Evolutionary conservation across 2,113 vertebrate genomes (phyloP), one percentile per base, ranked within the genome.

Genomic region (Mustelus asterias): DNA sequence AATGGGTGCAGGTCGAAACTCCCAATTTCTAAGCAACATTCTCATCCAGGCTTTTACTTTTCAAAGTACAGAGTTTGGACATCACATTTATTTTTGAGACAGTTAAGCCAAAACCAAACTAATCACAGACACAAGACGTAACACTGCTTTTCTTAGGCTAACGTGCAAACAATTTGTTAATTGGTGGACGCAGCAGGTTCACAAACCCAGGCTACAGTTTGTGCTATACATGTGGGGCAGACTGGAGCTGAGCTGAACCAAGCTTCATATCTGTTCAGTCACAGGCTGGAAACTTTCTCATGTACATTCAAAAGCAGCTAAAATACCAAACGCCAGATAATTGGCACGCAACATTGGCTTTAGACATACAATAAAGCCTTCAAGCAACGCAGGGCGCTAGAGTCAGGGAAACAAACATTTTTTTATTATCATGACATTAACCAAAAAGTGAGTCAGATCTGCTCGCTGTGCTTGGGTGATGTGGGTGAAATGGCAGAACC

Each of bases 81-180:
- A 93, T 63, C 89, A 93, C 89, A 93, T 93, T 93, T 93, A 93
- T 93, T 93, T 93, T 93, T 92, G 88, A 92, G 89, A 93, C 89
- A 93, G 89, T 22, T 93, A 93, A 93, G 89, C 89, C 89, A 93
- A 93, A 93, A 93, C 89, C 89, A 93, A 93, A 93, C 89, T 93
- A 93, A 93, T 93, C 89, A 93, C 89, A 93, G 89, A 93, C 89
- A 93, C 89, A 65, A 93, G 89, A 93, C 89, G 16, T 65, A 93
- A 93, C 89, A 93, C 33, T 93, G 89, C 89, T 93, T 37, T 93
- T 93, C 89, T 65, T 67, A 93, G 89, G 89, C 60, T 93, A 93
- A 93, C 89, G 89, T 93, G 89, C 89, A 93, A 93, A 93, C 60
- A 93, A 93, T 93, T 93, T 93, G 89, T 93, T 93, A 93, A 93